Base-by-base conservation (phyloP, 2,113 vertebrate species). In the Caranx melampygus region DNA sequence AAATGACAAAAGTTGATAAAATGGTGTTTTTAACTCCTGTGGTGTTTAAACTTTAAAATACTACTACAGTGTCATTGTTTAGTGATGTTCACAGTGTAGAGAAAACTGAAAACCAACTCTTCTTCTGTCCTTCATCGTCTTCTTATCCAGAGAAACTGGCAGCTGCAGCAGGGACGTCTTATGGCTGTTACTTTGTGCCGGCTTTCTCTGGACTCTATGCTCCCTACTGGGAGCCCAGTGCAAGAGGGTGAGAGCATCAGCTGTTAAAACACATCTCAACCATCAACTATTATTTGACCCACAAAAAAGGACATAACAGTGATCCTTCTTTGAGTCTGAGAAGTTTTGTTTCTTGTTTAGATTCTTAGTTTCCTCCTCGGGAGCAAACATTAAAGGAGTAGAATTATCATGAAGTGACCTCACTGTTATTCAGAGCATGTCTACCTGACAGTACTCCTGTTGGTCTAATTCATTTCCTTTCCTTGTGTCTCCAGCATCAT, bases 171-270 rank as follows among this genome's bases (percentile, higher is more conserved):
- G 98, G 97, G 20, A 96, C 96, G 40, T 99, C 98, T 11, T 96
- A 98, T 1, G 98, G 98, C 85, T 99, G 98, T 93, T 99, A 99
- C 91, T 99, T 99, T 57, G 98, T 99, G 59, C 98, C 98, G 60
- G 98, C 98, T 0, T 99, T 99, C 91, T 99, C 98, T 10, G 98
- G 98, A 42, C 95, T 99, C 42, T 99, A 99, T 40, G 98, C 98
- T 49, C 98, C 98, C 20, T 99, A 99, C 87, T 99, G 98, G 98
- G 98, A 99, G 81, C 96, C 98, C 65, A 99, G 96, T 72, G 98
- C 98, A 21, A 94, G 98, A 94, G 98, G 98, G 98, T 99, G 92
- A 96, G 96, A 33, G 31, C 11, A 7, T 51, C 57, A 5, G 55
- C 73, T 68, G 26, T 60, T 59, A 4, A 67, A 69, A 72, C 73